Evolutionary conservation across 2,797 vertebrate genomes (phyloP).

Genomic region (Channallabes apus): DNA sequence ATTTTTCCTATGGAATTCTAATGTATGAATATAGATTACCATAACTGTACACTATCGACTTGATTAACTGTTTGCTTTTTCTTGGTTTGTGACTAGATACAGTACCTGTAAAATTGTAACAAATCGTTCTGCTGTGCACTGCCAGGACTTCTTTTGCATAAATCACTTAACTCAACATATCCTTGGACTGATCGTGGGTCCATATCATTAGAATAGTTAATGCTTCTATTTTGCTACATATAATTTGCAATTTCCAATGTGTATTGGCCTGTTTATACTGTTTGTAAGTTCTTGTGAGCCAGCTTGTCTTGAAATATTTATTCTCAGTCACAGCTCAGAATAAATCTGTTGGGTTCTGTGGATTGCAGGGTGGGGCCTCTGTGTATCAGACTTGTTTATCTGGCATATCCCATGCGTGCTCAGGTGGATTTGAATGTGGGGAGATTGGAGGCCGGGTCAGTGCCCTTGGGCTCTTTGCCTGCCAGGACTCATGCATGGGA

Average conservation of each 20-base stretch:
- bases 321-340: neutral
- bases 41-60: neutral
- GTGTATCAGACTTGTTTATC: too few species aligned
- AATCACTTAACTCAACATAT: neutral
- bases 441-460: too few species aligned
- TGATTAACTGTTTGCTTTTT: neutral
- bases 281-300: neutral
- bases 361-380: too few species aligned
- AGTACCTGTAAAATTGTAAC: neutral
- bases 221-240: neutral
- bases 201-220: neutral
- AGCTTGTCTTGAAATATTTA: neutral
- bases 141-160: neutral
- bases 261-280: neutral
- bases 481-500: too few species aligned
- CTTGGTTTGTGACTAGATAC: neutral
- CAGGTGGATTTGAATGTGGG: too few species aligned
- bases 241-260: neutral
- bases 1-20: constrained; percentile 54
- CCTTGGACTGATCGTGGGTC: neutral
- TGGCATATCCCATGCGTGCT: too few species aligned
- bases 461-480: too few species aligned
- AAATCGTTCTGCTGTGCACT: neutral
- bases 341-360: too few species aligned
- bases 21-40: constrained; percentile 51